A percentile compares a stretch with the other conserved stretches of the same genome.
Evolutionary conservation across 2,888 invertebrate species (phyloP).

Genomic region (Tigriopus californicus): DNA sequence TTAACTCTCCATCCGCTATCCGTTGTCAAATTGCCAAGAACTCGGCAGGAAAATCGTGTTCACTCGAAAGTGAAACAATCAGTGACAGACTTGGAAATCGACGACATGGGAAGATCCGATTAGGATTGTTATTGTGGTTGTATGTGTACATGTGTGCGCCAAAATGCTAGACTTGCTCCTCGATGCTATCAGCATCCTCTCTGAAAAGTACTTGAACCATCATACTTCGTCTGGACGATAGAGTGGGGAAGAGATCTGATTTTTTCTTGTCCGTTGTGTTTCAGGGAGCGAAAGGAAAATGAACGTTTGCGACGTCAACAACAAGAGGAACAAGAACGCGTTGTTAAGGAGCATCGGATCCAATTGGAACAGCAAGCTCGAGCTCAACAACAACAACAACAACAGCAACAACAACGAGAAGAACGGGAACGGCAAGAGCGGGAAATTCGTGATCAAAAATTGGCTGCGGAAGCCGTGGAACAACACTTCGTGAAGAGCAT

Average conservation of each 20-base stretch:
- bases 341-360: constrained; percentile 40
- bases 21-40: no score
- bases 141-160: neutral
- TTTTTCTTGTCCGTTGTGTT: constrained; percentile 13
- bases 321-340: constrained; percentile 28
- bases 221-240: neutral
- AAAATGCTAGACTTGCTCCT: neutral
- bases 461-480: constrained; percentile 39
- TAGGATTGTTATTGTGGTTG: no score
- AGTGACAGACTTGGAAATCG: no score
- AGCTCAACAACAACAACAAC: constrained; percentile 19
- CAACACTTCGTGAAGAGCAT: constrained; percentile 51
- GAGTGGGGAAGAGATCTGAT: constrained; percentile 22
- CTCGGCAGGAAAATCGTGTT: no score
- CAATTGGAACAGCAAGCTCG: constrained; percentile 17
- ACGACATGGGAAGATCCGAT: no score
- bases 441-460: constrained; percentile 32
- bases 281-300: constrained; percentile 36
- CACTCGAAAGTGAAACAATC: no score
- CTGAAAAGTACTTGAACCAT: neutral
- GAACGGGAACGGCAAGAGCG: constrained; percentile 41
- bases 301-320: constrained; percentile 35
- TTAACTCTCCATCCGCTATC: no score
- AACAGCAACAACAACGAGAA: constrained; percentile 24
- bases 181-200: neutral